A percentile compares a stretch with the other conserved stretches of the same genome.
These are phyloP conservation scores for Leptinotarsa tumamoca DNA, from an alignment of 2,888 invertebrate genomes.

Conservation along the genomic window DNA sequence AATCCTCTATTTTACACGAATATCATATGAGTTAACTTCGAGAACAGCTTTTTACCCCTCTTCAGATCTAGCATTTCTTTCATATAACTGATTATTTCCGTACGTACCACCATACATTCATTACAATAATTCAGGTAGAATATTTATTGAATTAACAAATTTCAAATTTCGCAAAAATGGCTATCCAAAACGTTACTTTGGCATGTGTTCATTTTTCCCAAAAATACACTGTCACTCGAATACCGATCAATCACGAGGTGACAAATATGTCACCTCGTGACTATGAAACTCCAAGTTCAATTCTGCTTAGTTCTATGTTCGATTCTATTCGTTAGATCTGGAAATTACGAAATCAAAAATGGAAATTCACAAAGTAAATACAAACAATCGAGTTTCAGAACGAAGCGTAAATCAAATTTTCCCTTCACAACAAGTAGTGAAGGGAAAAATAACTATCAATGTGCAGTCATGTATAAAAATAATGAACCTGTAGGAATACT, in stretches of 20 bases:
- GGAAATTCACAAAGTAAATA: background rate
- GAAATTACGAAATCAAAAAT: background rate
- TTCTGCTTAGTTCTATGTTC: background rate
- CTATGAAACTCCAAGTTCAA: background rate
- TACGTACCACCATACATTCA: too few relatives aligned
- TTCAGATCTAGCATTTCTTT: too few relatives aligned
- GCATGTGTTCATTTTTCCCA: too few relatives aligned
- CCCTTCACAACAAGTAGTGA: constrained; percentile 3
- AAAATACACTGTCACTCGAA: too few relatives aligned
- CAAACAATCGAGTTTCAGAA: background rate
- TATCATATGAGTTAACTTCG: too few relatives aligned
- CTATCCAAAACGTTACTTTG: too few relatives aligned
- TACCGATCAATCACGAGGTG: background rate
- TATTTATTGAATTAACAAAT: too few relatives aligned
- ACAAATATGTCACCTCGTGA: constrained; percentile 1
- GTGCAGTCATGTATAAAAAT: constrained; percentile 54
- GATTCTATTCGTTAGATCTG: background rate
- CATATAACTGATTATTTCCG: too few relatives aligned
- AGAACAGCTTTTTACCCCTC: too few relatives aligned
- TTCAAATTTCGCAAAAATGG: too few relatives aligned
- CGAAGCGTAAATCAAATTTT: background rate
- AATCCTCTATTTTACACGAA: too few relatives aligned
- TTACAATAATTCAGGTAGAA: too few relatives aligned
- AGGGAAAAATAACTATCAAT: constrained; percentile 30
- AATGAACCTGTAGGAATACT: constrained; percentile 56